Evolutionary conservation across 2,888 invertebrate genomes (phyloP).

Genomic region (Parnassius smintheus): DNA sequence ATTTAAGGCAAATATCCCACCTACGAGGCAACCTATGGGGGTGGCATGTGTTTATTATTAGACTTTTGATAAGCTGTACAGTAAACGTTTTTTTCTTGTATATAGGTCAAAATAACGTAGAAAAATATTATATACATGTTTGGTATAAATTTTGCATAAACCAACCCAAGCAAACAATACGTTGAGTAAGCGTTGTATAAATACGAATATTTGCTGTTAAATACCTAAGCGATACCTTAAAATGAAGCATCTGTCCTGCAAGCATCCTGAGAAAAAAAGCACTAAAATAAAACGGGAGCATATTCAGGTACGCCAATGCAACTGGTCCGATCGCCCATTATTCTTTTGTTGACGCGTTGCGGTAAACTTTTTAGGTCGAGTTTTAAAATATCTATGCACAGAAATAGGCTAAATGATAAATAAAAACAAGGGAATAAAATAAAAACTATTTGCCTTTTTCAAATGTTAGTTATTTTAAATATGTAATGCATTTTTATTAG

Average conservation of each 20-base stretch:
- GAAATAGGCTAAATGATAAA: constrained; percentile 9
- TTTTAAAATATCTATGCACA: constrained; percentile 1
- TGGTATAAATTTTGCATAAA: too few relatives aligned
- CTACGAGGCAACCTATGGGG: too few relatives aligned
- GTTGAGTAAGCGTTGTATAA: background rate
- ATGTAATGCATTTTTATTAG: too few relatives aligned
- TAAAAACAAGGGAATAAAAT: background rate
- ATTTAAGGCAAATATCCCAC: too few relatives aligned
- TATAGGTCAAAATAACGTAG: too few relatives aligned
- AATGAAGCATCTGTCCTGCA: constrained; percentile 1
- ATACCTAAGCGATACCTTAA: background rate
- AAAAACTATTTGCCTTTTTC: too few relatives aligned
- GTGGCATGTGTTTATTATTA: too few relatives aligned
- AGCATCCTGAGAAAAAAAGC: background rate
- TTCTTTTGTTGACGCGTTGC: constrained; percentile 11
- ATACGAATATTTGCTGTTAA: background rate
- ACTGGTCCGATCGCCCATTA: constrained; percentile 11
- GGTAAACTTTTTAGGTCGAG: constrained; percentile 8
- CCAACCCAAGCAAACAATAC: background rate
- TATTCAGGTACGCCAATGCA: constrained; percentile 12
- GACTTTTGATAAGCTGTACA: too few relatives aligned
- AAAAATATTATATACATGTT: too few relatives aligned
- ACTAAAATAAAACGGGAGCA: constrained; percentile 2
- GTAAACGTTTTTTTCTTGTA: too few relatives aligned
- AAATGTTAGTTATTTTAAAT: too few relatives aligned